Conservation (phyloP, 2,797 vertebrate genomes). For the Cirrhinus molitorella region DNA sequence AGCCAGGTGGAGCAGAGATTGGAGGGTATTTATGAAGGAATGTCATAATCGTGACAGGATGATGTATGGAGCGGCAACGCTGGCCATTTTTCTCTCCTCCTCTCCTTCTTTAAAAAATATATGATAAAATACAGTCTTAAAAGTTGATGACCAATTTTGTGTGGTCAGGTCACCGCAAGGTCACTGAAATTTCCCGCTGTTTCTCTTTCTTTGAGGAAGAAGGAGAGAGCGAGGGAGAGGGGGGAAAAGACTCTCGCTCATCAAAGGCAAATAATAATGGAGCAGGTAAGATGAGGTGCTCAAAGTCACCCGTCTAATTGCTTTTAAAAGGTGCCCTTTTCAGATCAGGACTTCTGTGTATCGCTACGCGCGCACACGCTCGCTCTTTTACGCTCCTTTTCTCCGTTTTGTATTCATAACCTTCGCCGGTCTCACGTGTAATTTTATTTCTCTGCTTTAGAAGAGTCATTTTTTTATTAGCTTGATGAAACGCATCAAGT, state of each 20-base stretch:
- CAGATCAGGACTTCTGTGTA: conserved; percentile 68
- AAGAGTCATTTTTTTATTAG: neutral
- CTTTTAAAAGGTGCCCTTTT: conserved; percentile 83
- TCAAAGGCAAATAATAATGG: conserved; percentile 39
- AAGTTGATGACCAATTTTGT: conserved; percentile 81
- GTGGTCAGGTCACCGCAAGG: conserved; percentile 79
- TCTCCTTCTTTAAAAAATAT: conserved; percentile 75
- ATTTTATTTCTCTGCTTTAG: neutral
- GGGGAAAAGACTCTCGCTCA: conserved; percentile 4
- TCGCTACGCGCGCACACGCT: neutral
- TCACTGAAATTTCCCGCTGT: conserved; percentile 68
- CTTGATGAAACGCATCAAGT: neutral
- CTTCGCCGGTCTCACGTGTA: neutral
- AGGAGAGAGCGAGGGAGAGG: conserved; percentile 4
- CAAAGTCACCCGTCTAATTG: conserved; percentile 81
- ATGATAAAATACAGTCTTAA: conserved; percentile 79
- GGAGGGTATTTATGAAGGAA: conserved; percentile 88
- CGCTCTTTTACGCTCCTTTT: neutral
- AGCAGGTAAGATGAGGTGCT: conserved; percentile 58
- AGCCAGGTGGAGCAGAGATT: conserved; percentile 83
- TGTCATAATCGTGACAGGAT: conserved; percentile 89
- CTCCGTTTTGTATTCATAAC: neutral
- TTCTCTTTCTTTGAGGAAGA: conserved; percentile 59
- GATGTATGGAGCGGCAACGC: conserved; percentile 79
- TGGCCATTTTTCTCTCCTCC: conserved; percentile 64